These are phyloP conservation scores for Ceuthmochares aereus DNA, from an alignment of 2,113 vertebrate species.

Conservation along the genomic window DNA sequence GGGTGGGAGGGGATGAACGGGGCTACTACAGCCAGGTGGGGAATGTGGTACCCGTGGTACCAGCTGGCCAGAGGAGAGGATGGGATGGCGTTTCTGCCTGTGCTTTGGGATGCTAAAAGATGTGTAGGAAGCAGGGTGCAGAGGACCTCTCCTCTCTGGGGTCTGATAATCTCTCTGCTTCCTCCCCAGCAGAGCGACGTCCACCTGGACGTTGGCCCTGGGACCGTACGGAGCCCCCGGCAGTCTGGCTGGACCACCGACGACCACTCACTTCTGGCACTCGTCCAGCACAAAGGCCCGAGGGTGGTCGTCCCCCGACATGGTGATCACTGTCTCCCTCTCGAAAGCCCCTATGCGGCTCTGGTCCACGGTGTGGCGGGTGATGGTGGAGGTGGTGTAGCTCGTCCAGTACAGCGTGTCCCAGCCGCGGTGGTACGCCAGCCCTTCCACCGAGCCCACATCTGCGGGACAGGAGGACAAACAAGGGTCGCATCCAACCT, in stretches of 20 bases:
- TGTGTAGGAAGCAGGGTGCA: rapidly evolving
- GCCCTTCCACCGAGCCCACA: conserved; percentile 95
- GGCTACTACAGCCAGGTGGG: background rate
- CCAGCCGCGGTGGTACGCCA: conserved; percentile 95
- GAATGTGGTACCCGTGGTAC: rapidly evolving
- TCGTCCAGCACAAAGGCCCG: conserved; percentile 95
- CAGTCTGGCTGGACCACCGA: background rate
- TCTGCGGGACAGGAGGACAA: conserved; percentile 72
- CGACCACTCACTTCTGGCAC: conserved; percentile 89
- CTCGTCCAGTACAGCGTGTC: conserved; percentile 98
- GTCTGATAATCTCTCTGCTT: background rate
- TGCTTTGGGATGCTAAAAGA: background rate
- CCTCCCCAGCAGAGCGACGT: background rate
- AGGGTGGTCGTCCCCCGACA: conserved; percentile 96
- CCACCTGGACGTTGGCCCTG: background rate
- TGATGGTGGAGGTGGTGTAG: conserved; percentile 96
- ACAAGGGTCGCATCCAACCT: background rate
- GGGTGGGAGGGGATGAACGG: background rate
- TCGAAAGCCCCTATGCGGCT: conserved; percentile 88
- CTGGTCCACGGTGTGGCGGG: conserved; percentile 94
- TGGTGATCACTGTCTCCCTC: conserved; percentile 94
- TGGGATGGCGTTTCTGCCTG: background rate
- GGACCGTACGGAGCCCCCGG: rapidly evolving
- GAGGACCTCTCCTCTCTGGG: background rate
- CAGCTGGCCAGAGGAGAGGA: background rate